Conservation (phyloP, 37 sponge, comb jelly and placozoan species). For the Oscarella lobularis region DNA sequence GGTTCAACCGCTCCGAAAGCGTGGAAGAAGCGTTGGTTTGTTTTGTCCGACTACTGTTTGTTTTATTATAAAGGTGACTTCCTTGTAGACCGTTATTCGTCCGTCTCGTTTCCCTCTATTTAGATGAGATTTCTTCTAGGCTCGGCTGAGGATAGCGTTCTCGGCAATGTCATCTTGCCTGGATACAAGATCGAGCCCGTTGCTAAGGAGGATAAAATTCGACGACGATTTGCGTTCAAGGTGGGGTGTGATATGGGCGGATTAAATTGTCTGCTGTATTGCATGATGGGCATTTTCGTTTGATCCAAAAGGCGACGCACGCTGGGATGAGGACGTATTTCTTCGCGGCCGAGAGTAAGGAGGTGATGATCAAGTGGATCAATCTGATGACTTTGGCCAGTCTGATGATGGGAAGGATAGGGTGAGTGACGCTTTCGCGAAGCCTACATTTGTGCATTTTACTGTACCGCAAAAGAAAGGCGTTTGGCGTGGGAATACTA, state of each 20-base stretch:
- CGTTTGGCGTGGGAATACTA: too few species aligned
- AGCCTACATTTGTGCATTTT: too few species aligned
- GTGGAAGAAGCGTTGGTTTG: slow-evolving; percentile 2
- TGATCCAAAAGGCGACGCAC: not conserved
- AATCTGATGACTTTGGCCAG: not conserved
- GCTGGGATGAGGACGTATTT: not conserved
- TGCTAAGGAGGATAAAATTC: not conserved
- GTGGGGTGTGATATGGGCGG: not conserved
- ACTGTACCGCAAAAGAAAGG: too few species aligned
- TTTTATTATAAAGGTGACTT: not conserved
- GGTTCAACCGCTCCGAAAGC: not conserved
- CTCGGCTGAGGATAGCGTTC: not conserved
- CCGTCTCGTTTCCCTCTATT: not conserved
- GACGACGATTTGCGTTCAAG: not conserved
- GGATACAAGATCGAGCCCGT: not conserved
- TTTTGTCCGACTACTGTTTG: not conserved
- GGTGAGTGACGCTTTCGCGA: too few species aligned
- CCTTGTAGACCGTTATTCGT: not conserved
- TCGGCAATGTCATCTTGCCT: not conserved
- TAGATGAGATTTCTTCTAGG: not conserved
- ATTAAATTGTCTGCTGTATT: too few species aligned
- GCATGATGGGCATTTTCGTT: too few species aligned
- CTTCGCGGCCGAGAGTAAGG: not conserved
- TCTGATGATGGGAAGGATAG: not conserved
- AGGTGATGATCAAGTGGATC: not conserved